Percentiles rank a stretch among this genome's conserved stretches.
These are phyloP conservation scores for Papilio xuthus DNA, from an alignment of 1,140 invertebrate species.

Conservation along the genomic window DNA sequence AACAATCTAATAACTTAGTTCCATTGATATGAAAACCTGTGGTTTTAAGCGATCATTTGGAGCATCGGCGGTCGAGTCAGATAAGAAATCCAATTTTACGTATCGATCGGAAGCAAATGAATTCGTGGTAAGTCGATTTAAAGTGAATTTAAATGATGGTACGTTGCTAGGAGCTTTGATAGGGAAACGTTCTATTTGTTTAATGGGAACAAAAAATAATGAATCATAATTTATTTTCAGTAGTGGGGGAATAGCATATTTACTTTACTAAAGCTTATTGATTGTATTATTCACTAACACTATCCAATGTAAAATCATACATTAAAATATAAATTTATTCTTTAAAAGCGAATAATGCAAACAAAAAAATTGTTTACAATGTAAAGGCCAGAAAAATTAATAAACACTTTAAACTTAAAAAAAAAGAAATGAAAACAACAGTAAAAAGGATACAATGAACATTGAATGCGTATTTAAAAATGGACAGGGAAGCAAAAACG, in stretches of 20 bases:
- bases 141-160: not conserved
- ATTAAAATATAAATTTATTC: not conserved
- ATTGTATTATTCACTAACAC: too few species aligned
- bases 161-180: not conserved
- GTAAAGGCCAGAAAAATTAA: conserved; percentile 10
- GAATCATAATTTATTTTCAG: not conserved
- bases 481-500: conserved; percentile 22
- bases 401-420: conserved; percentile 28
- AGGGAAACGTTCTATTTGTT: not conserved
- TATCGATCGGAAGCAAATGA: conserved; percentile 17
- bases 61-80: conserved; percentile 39
- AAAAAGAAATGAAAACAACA: conserved; percentile 29
- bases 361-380: conserved; percentile 13
- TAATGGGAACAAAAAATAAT: not conserved
- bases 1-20: conserved; percentile 49
- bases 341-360: not conserved
- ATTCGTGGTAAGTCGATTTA: not conserved
- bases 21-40: conserved; percentile 46
- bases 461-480: conserved; percentile 37
- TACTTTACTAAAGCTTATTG: too few species aligned
- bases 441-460: conserved; percentile 30
- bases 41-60: conserved; percentile 33
- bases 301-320: too few species aligned
- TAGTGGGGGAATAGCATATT: too few species aligned
- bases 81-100: conserved; percentile 45